Percentiles rank a stretch among this genome's conserved stretches.
Evolutionary conservation across 2,797 vertebrate genomes (phyloP).

Genomic region (Margarornis squamiger): DNA sequence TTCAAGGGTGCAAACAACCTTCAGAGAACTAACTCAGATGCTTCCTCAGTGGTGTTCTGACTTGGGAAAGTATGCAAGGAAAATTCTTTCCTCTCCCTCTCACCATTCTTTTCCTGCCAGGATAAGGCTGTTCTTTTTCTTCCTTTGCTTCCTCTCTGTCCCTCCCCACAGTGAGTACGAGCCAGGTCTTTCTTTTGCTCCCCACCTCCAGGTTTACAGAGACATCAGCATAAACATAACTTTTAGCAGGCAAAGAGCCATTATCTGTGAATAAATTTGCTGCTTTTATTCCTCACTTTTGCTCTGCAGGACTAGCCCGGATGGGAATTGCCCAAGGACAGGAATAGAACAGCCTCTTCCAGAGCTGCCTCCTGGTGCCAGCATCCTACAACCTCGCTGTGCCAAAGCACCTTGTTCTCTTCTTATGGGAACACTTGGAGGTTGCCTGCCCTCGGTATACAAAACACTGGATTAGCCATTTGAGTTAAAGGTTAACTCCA

Average conservation of each 20-base stretch:
- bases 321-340: neutral
- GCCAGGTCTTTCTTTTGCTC: neutral
- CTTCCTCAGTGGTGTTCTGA: neutral
- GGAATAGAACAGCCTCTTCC: neutral
- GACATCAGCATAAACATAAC: neutral
- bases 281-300: neutral
- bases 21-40: neutral
- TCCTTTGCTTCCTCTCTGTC: neutral
- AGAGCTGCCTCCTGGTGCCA: neutral
- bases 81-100: neutral
- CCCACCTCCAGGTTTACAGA: neutral
- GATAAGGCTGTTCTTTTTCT: neutral
- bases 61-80: neutral
- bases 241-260: neutral
- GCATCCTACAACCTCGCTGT: neutral
- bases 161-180: neutral
- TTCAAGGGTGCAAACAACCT: neutral
- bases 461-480: slow-evolving; percentile 4
- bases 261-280: neutral
- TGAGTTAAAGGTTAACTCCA: slow-evolving; percentile 39
- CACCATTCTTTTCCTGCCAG: neutral
- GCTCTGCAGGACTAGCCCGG: neutral
- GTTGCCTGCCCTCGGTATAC: neutral
- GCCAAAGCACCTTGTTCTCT: neutral
- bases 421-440: neutral